Conservation (phyloP, 2,113 vertebrate genomes). For the Coptodon rendalli region DNA sequence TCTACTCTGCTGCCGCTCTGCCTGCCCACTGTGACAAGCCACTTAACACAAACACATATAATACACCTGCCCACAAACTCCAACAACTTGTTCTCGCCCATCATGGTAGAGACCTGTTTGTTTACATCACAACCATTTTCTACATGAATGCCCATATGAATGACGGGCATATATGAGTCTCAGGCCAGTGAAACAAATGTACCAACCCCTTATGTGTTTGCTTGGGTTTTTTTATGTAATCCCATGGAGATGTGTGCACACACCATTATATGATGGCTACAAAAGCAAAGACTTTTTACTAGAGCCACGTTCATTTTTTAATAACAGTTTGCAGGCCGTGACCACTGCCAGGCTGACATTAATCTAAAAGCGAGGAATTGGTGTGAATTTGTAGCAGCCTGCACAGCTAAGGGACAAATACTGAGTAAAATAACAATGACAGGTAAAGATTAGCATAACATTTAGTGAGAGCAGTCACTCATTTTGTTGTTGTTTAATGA, state of each 20-base stretch:
- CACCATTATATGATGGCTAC: background rate
- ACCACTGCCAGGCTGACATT: background rate
- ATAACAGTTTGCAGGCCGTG: background rate
- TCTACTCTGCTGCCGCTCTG: constrained; percentile 7
- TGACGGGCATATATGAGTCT: background rate
- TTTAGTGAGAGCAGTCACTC: background rate
- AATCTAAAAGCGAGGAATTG: background rate
- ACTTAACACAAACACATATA: background rate
- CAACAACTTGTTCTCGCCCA: background rate
- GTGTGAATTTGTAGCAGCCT: background rate
- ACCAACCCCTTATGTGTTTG: background rate
- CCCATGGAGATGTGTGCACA: background rate
- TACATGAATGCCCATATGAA: background rate
- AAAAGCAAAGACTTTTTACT: background rate
- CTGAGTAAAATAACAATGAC: background rate
- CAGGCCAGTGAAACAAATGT: background rate
- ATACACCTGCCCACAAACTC: background rate
- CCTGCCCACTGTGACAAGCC: constrained; percentile 4
- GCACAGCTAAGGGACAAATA: background rate
- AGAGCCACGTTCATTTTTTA: background rate
- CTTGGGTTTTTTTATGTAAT: background rate
- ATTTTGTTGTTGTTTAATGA: background rate
- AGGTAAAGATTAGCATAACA: background rate
- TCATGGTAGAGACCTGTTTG: background rate
- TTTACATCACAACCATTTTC: background rate